A percentile compares a stretch with the other conserved stretches of the same genome.
phyloP scores from a whole-genome alignment of 2,888 invertebrate species.

The Acanthosepion esculentum region DNA sequence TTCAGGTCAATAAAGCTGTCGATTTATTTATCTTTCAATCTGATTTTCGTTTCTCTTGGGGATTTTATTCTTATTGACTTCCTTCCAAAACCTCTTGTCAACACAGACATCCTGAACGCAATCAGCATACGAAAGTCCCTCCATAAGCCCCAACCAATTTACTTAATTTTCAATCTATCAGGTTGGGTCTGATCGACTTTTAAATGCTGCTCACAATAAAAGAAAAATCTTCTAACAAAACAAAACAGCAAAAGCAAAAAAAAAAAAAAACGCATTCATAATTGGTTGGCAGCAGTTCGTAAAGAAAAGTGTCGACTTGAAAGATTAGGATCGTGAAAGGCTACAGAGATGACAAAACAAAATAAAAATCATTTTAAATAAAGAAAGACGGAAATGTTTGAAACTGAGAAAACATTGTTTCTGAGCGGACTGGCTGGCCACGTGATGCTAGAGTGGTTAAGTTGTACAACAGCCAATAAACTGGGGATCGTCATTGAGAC shows the following conservation, averaged over 20 bases:
- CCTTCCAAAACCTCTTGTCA: background rate
- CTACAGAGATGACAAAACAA: background rate
- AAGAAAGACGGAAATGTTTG: too few species aligned
- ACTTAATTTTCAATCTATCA: conserved; percentile 6
- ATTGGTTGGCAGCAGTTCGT: too few species aligned
- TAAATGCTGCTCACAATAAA: background rate
- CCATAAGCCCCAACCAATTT: background rate
- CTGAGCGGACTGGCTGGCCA: too few species aligned
- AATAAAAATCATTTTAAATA: too few species aligned
- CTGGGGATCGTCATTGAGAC: too few species aligned
- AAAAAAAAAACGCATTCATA: too few species aligned
- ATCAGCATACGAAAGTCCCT: background rate
- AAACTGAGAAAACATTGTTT: too few species aligned
- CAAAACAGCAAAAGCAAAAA: background rate
- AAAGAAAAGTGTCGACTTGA: background rate
- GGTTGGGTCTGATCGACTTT: background rate
- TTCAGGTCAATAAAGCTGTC: too few species aligned
- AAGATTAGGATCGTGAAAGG: background rate
- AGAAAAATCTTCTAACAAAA: background rate
- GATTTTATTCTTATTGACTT: background rate
- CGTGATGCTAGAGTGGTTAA: too few species aligned
- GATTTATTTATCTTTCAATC: conserved; percentile 25
- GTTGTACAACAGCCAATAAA: too few species aligned
- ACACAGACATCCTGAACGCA: background rate
- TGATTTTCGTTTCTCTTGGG: background rate